These are phyloP conservation scores for Shinisaurus crocodilurus DNA, from an alignment of 2,113 vertebrate genomes.

Conservation along the genomic window DNA sequence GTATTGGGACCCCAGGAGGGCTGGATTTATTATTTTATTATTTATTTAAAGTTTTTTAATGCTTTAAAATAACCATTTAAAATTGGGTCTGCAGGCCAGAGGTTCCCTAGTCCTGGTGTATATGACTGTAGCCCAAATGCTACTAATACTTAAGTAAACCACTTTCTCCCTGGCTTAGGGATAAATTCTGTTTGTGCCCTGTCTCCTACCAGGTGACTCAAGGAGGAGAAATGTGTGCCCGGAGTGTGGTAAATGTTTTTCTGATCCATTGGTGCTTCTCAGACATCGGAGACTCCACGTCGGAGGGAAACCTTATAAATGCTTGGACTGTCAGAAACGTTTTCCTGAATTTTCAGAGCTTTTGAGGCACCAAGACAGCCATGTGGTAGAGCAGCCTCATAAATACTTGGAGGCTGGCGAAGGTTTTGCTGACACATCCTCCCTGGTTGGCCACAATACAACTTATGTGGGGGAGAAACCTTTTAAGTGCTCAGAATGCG, in stretches of 20 bases:
- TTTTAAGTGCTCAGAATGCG: conserved; percentile 51
- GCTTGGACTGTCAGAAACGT: not conserved
- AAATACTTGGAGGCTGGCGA: conserved; percentile 21
- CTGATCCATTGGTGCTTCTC: fast-evolving
- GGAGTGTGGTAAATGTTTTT: not conserved
- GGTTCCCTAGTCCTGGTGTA: not conserved
- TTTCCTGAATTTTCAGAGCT: not conserved
- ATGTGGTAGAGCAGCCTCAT: not conserved
- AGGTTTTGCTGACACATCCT: conserved; percentile 40
- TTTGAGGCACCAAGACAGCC: not conserved
- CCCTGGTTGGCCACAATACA: conserved; percentile 42
- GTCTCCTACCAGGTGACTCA: not conserved
- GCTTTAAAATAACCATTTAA: too few relatives aligned
- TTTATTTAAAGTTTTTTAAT: too few relatives aligned
- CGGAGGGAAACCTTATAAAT: not conserved
- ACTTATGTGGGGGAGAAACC: conserved; percentile 37
- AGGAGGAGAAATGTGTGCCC: not conserved
- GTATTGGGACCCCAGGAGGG: too few relatives aligned
- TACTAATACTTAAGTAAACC: not conserved
- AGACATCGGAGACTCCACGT: not conserved
- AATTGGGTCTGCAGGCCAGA: too few relatives aligned
- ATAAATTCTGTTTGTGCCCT: not conserved
- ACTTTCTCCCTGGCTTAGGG: not conserved
- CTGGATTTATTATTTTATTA: too few relatives aligned
- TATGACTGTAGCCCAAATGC: not conserved